Base-by-base conservation (phyloP, 1,140 invertebrate species). In the Dreissena polymorpha region DNA sequence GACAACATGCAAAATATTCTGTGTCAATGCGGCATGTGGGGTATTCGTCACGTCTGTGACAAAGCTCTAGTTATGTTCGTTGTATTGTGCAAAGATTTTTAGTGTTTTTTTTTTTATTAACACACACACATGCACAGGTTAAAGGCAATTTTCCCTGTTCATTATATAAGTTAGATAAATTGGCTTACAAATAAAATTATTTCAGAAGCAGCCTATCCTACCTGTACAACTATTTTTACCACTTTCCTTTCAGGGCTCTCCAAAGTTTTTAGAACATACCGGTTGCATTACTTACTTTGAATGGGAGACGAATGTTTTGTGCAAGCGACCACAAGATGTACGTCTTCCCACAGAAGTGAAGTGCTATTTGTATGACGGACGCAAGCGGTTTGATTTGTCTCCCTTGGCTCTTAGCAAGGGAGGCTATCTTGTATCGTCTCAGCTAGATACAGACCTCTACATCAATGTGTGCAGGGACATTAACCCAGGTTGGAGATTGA, bases 401-500 rank as follows among this genome's bases (percentile, higher is more conserved):
- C 90, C 90, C 50, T 81, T 92, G 67, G 88, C 86, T n/a, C 91
- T 91, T 67, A 75, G 68, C 63, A 84, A 73, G 13, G 90, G 89
- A 60, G 90, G 86, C 0, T 89, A 92, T 80, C 60, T 87, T 27
- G 88, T 91, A 12, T 86, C 88, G 64, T 80, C 85, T 5, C 74
- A 73, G 23, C 78, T 75, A 29, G 73, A 82, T n/a, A 83, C 84
- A 55, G 84, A 90, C 14, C 83, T 91, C 71, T 90, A 88, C 76
- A 91, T 91, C 63, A 92, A 92, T 86, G 86, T 92, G 3, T 92
- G 91, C 70, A 81, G 90, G 57, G 90, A 91, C 74, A 91, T 92
- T 23, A 87, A 73, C 29, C 69, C 85, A 83, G 88, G 88, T 90
- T 76, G 81, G 76, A 83, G 39, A 39, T 39, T 39, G 2, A 39